A percentile compares a stretch with the other conserved stretches of the same genome.
These are phyloP conservation scores for Lycaena phlaeas DNA, from an alignment of 2,888 invertebrate species.

Conservation along the genomic window DNA sequence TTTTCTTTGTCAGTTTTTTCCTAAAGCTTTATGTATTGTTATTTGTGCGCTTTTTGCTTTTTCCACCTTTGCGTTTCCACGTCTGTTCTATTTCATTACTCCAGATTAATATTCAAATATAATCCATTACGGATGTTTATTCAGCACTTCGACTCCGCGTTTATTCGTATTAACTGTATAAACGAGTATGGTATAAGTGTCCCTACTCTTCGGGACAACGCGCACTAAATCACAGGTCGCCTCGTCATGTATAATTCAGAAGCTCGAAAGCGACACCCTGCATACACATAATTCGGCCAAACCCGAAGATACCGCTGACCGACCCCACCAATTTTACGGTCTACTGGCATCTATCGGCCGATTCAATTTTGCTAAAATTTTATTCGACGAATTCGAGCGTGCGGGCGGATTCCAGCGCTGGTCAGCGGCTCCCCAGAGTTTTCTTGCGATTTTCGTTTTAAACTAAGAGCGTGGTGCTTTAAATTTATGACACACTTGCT, in stretches of 20 bases:
- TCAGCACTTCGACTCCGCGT: background rate
- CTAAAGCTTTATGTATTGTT: too few relatives aligned
- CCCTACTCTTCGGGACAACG: slow-evolving; percentile 38
- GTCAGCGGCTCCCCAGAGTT: slow-evolving; percentile 32
- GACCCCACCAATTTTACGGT: slow-evolving; percentile 65
- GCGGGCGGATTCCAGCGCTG: slow-evolving; percentile 59
- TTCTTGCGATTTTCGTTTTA: slow-evolving; percentile 34
- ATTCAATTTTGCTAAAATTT: slow-evolving; percentile 71
- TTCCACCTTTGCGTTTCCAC: too few relatives aligned
- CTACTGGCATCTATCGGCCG: slow-evolving; percentile 52
- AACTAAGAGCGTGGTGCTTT: background rate
- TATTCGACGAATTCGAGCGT: slow-evolving; percentile 58
- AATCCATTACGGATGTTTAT: slow-evolving; percentile 3
- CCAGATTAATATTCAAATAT: background rate
- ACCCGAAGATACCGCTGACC: slow-evolving; percentile 46
- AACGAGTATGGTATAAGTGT: slow-evolving; percentile 48
- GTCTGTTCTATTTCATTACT: too few relatives aligned
- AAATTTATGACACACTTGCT: too few relatives aligned
- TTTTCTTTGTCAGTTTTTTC: too few relatives aligned
- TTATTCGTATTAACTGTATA: slow-evolving; percentile 15
- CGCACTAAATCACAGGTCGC: slow-evolving; percentile 59
- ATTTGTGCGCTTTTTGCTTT: too few relatives aligned
- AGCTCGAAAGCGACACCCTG: slow-evolving; percentile 49
- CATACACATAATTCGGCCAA: slow-evolving; percentile 48
- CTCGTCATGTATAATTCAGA: slow-evolving; percentile 61